Percentiles rank a stretch among this genome's conserved stretches.
These are phyloP conservation scores for Tapirus terrestris DNA, from an alignment of 2,113 vertebrate genomes.

Conservation along the genomic window DNA sequence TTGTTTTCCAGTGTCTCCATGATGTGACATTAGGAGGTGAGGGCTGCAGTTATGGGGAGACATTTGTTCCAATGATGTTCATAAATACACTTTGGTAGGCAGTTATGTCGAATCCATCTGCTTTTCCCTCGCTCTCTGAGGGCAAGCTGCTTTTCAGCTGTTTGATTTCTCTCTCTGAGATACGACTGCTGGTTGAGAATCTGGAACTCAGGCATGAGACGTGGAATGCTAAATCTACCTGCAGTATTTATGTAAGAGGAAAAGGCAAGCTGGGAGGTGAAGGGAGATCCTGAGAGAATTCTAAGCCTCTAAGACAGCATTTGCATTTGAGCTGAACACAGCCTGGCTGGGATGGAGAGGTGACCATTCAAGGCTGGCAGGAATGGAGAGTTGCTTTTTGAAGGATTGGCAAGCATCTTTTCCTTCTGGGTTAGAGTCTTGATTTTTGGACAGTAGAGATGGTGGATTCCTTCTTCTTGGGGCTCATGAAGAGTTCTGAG, in stretches of 20 bases:
- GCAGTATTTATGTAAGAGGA: background rate
- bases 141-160: background rate
- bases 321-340: background rate
- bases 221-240: background rate
- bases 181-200: background rate
- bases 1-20: slow-evolving; percentile 71
- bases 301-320: background rate
- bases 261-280: background rate
- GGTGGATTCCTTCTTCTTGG: background rate
- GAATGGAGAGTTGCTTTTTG: background rate
- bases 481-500: background rate
- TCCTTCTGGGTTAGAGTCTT: background rate
- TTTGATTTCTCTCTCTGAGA: slow-evolving; percentile 57
- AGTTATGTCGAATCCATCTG: slow-evolving; percentile 36
- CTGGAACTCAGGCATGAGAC: background rate
- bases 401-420: background rate
- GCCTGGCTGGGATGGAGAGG: background rate
- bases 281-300: background rate
- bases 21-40: slow-evolving; percentile 73
- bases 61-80: slow-evolving; percentile 69
- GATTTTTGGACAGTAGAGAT: background rate
- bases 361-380: background rate
- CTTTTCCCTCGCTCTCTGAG: slow-evolving; percentile 9
- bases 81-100: slow-evolving; percentile 62
- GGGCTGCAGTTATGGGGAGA: slow-evolving; percentile 63